These are phyloP conservation scores for Drosophila vallismaia DNA, from an alignment of 2,888 invertebrate genomes.

Conservation along the genomic window DNA sequence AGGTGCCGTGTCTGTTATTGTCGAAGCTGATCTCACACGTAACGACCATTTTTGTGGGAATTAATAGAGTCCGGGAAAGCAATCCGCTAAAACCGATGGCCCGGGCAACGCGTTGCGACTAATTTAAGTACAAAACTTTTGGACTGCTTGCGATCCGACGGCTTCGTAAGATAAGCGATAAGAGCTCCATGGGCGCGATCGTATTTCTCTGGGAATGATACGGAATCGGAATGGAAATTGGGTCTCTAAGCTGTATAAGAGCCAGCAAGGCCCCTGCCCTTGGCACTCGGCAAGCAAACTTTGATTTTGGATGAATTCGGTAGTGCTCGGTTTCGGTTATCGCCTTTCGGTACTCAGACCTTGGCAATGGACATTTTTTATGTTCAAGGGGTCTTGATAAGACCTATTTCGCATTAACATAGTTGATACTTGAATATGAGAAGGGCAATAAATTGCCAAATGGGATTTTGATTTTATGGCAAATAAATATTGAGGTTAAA, in stretches of 20 bases:
- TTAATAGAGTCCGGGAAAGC: conserved; percentile 9
- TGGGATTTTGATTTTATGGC: not conserved
- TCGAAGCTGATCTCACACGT: conserved; percentile 82
- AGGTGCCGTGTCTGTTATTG: conserved; percentile 79
- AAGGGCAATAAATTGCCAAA: not conserved
- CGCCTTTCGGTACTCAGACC: conserved; percentile 39
- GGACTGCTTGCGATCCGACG: conserved; percentile 34
- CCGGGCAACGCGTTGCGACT: conserved; percentile 52
- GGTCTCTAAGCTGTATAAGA: conserved; percentile 45
- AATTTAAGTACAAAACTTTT: conserved; percentile 44
- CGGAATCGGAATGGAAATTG: conserved; percentile 42
- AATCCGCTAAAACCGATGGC: conserved; percentile 18
- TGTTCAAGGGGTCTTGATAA: conserved; percentile 2
- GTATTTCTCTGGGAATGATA: conserved; percentile 38
- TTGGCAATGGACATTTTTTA: conserved; percentile 50
- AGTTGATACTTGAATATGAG: not conserved
- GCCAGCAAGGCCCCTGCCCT: conserved; percentile 1
- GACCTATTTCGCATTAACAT: not conserved
- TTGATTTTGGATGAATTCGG: not conserved
- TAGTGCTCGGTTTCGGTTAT: conserved; percentile 20
- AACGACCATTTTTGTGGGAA: conserved; percentile 76
- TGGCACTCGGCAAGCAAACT: not conserved
- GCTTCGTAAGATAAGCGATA: conserved; percentile 66
- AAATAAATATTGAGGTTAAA: not conserved
- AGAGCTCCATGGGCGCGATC: conserved; percentile 36